Conservation (phyloP, 2,888 invertebrate species). For the Ichneumoninae sp. region DNA sequence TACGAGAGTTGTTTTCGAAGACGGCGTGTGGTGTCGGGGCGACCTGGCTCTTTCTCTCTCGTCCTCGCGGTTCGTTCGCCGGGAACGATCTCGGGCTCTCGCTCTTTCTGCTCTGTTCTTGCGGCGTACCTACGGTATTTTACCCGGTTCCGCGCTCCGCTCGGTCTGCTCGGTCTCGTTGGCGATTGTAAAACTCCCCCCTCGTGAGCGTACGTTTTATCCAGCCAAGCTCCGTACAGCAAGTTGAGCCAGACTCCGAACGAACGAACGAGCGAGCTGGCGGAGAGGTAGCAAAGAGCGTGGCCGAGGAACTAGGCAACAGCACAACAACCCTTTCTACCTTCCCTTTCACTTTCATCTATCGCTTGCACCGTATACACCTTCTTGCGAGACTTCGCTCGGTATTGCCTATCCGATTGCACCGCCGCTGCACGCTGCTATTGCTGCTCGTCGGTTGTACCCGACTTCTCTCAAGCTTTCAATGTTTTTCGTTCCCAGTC, state of each 20-base stretch:
- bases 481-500: too few species aligned
- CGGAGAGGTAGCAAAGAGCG: conserved; percentile 56
- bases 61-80: neutral
- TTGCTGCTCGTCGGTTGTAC: conserved; percentile 29
- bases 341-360: conserved; percentile 84
- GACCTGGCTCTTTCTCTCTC: neutral
- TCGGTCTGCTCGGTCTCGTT: conserved; percentile 28
- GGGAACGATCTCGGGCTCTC: conserved; percentile 10
- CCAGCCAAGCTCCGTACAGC: conserved; percentile 7
- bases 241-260: conserved; percentile 45
- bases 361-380: conserved; percentile 71
- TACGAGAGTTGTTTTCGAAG: conserved; percentile 9
- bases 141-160: conserved; percentile 39
- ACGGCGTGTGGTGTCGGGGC: conserved; percentile 9
- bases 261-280: conserved; percentile 46
- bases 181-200: conserved; percentile 50
- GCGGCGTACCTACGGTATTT: conserved; percentile 47
- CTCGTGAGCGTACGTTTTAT: conserved; percentile 27
- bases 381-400: conserved; percentile 53
- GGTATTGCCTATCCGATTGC: conserved; percentile 44
- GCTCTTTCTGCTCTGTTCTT: conserved; percentile 20
- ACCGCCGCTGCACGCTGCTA: conserved; percentile 7
- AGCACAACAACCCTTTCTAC: conserved; percentile 82
- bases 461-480: conserved; percentile 6
- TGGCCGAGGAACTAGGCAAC: conserved; percentile 58